These are phyloP conservation scores for Hipparchia sbordonii DNA, from an alignment of 2,888 invertebrate species.

Conservation along the genomic window DNA sequence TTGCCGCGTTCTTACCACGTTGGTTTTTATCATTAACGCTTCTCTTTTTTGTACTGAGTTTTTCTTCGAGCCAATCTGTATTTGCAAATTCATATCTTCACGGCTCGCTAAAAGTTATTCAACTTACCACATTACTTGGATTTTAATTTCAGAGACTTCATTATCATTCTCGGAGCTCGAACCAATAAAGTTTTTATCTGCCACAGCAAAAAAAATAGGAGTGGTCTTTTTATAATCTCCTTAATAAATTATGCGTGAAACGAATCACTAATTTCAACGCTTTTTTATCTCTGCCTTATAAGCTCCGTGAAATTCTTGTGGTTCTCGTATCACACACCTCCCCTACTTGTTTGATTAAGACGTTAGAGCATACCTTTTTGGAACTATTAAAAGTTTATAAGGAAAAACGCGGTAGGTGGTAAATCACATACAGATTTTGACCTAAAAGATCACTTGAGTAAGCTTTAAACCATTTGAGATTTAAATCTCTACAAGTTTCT, in stretches of 20 bases:
- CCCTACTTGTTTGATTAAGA: constrained; percentile 37
- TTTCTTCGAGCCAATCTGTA: constrained; percentile 9
- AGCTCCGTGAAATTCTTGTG: constrained; percentile 37
- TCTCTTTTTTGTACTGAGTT: constrained; percentile 5
- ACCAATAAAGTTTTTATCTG: constrained; percentile 28
- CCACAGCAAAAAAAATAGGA: constrained; percentile 21
- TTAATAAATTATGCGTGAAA: constrained; percentile 37
- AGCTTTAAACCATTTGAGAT: no score
- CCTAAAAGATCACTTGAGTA: not conserved
- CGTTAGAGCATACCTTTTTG: constrained; percentile 30
- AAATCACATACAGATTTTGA: not conserved
- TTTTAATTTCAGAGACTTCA: constrained; percentile 26
- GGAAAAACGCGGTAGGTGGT: constrained; percentile 15
- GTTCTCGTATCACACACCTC: constrained; percentile 31
- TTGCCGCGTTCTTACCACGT: not conserved
- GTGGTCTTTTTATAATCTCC: constrained; percentile 29
- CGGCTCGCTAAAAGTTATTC: constrained; percentile 19
- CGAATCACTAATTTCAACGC: constrained; percentile 38
- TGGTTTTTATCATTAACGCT: not conserved
- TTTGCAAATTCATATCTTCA: constrained; percentile 20
- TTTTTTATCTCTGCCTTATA: constrained; percentile 36
- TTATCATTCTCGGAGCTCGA: constrained; percentile 27
- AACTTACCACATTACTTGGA: constrained; percentile 21
- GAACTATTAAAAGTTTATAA: constrained; percentile 27
- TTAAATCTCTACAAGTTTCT: no score